Conservation (phyloP, 37 sponge, comb jelly and placozoan species). For the Halichondria panicea region DNA sequence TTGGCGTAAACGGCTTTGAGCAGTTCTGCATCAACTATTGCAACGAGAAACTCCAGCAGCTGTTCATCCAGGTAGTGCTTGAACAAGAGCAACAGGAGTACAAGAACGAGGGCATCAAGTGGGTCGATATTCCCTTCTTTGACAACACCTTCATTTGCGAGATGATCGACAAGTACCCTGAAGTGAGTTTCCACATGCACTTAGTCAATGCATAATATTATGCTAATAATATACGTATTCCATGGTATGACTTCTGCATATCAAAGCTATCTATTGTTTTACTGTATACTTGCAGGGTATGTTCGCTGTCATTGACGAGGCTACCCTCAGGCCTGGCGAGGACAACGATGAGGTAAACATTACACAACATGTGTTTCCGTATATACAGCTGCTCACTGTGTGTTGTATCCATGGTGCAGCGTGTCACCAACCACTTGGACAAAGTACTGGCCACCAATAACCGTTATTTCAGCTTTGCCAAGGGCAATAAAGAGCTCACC, state of each 20-base stretch:
- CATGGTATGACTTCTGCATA: neutral
- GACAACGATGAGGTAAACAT: slow-evolving; percentile 59
- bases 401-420: slow-evolving; percentile 4
- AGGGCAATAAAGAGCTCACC: slow-evolving; percentile 43
- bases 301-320: slow-evolving; percentile 64
- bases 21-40: slow-evolving; percentile 98
- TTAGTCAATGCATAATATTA: neutral
- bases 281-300: slow-evolving; percentile 52
- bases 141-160: slow-evolving; percentile 73
- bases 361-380: neutral
- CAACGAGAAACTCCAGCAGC: slow-evolving; percentile 96
- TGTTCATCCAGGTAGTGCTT: slow-evolving; percentile 59
- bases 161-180: slow-evolving; percentile 53
- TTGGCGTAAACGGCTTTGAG: slow-evolving; percentile 83
- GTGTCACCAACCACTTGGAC: slow-evolving; percentile 74
- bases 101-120: slow-evolving; percentile 55
- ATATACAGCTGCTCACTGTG: neutral
- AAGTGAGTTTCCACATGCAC: neutral
- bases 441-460: slow-evolving; percentile 25
- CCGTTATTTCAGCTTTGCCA: slow-evolving; percentile 53
- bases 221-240: neutral
- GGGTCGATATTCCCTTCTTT: slow-evolving; percentile 71
- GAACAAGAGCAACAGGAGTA: slow-evolving; percentile 69
- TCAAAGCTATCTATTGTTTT: neutral
- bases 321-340: slow-evolving; percentile 67